Conservation (phyloP, 2,797 vertebrate species). For the Cygnus olor region DNA sequence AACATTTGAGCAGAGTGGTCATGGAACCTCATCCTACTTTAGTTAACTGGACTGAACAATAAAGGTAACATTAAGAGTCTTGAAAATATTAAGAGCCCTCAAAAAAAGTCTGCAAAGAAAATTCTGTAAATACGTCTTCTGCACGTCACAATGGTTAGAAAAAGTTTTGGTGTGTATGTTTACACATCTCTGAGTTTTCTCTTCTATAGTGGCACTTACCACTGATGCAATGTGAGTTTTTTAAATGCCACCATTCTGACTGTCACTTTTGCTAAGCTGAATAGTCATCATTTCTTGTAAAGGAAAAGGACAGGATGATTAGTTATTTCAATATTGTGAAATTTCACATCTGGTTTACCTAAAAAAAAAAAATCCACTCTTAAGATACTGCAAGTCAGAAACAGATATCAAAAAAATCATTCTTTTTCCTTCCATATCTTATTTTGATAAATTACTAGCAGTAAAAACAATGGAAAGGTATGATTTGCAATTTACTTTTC, state of each 20-base stretch:
- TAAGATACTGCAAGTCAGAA: neutral
- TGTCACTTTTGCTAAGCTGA: neutral
- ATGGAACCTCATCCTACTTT: neutral
- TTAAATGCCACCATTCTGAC: neutral
- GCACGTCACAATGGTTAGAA: neutral
- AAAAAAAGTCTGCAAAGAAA: neutral
- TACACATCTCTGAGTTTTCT: neutral
- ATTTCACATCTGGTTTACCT: neutral
- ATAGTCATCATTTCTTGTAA: neutral
- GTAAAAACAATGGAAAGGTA: neutral
- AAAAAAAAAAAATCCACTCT: neutral
- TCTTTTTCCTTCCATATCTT: neutral
- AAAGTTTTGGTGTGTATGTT: neutral
- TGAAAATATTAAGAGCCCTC: neutral
- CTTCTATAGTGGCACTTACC: neutral
- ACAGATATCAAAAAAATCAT: fast-evolving
- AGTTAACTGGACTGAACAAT: neutral
- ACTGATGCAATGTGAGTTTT: neutral
- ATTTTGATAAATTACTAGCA: neutral
- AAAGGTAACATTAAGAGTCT: neutral
- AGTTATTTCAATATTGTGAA: neutral
- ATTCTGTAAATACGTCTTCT: neutral
- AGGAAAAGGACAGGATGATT: neutral
- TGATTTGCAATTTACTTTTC: neutral
- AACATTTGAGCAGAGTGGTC: neutral